Base-by-base conservation (phyloP, 2,113 vertebrate species). In the Python bivittatus region DNA sequence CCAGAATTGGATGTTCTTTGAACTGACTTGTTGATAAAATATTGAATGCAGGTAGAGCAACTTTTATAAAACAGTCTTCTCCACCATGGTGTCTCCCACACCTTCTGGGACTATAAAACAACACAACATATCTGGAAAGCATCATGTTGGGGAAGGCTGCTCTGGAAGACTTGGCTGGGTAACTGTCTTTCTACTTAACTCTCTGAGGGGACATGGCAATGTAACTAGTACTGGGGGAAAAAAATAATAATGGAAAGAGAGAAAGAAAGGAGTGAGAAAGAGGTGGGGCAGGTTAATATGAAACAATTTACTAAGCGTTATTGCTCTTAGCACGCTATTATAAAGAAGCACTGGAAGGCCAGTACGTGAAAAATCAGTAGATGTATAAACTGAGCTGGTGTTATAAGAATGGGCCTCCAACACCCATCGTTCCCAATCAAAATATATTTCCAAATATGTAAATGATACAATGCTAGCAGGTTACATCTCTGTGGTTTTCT, bases 401-500 rank as follows among this genome's bases (percentile, higher is more conserved):
- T n/a, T 56, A 83, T 1, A 94, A 93, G 52, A 91, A 93, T 1
- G 0, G 61, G 54, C 72, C 3, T 29, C 84, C 68, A 88, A 0
- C 5, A 48, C 0, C 1, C 83, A 58, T 38, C 93, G 48, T 6
- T 38, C 83, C 83, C 53, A 88, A 93, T 38, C 0, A 0, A 94
- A 57, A 54, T 57, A 93, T 83, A 64, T 87, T 93, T 94, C 58
- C 79, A 87, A 94, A 91, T 84, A 88, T 91, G 27, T 87, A 93
- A 90, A 29, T 48, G 52, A 90, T 91, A 87, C 48, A 0, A 0
- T 42, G 2, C 9, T 3, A 91, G 91, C 56, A 72, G 91, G 84
- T 12, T 6, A 0, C 56, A 58, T 64, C 90, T 94, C 93, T 0
- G 0, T 92, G 58, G 68, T 86, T 90, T 68, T 89, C 92, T 92